These are phyloP conservation scores for Pyrrhia umbra DNA, from an alignment of 2,888 invertebrate genomes.

Conservation along the genomic window DNA sequence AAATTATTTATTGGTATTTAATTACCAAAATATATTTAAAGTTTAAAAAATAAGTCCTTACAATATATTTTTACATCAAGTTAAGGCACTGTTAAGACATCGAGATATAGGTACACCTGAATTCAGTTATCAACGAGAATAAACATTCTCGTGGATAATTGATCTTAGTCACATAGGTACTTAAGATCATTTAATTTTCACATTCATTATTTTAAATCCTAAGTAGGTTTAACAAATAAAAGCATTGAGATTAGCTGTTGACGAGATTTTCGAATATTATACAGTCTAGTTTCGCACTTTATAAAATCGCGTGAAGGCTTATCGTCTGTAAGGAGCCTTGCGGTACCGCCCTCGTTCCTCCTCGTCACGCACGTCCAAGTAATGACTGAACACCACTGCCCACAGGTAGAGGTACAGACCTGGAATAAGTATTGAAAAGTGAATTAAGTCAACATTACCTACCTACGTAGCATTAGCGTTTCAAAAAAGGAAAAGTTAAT, in stretches of 20 bases:
- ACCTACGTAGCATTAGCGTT: no score
- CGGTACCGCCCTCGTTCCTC: conserved; percentile 93
- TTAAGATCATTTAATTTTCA: conserved; percentile 19
- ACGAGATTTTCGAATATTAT: conserved; percentile 55
- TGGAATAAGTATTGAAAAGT: conserved; percentile 79
- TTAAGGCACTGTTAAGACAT: conserved; percentile 51
- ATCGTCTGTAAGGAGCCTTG: conserved; percentile 92
- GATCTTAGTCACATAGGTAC: no score
- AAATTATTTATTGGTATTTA: no score
- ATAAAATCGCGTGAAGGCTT: conserved; percentile 49
- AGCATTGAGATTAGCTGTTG: conserved; percentile 53
- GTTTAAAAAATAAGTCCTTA: no score
- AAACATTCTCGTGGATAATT: conserved; percentile 1
- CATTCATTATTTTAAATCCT: conserved; percentile 8
- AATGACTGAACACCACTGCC: conserved; percentile 96
- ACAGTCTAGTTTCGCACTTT: conserved; percentile 36
- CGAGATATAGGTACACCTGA: conserved; percentile 1
- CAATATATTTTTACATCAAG: background rate
- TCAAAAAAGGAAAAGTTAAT: no score
- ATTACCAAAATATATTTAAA: no score
- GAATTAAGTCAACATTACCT: no score
- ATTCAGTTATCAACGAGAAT: conserved; percentile 7
- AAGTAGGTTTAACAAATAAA: conserved; percentile 34
- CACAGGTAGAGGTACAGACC: conserved; percentile 95
- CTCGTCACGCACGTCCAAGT: conserved; percentile 93